Base-by-base conservation (phyloP, 2,888 invertebrate species). In the Hyposoter didymator region DNA sequence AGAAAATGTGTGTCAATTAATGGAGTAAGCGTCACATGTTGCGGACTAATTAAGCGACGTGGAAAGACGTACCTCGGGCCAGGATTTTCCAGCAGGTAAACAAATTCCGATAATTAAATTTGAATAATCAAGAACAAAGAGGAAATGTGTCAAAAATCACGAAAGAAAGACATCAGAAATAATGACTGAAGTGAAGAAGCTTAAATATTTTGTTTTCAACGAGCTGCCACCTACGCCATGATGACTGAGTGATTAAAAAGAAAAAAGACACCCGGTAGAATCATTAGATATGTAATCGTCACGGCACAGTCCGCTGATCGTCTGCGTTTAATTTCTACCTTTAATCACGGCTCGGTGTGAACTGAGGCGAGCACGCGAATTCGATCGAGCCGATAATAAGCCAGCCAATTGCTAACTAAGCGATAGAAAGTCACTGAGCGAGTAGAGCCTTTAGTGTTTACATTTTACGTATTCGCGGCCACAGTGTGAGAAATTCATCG, bases 321-420 rank as follows among this genome's bases (percentile, higher is more conserved):
- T 64, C 52, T 62, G 62, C 75, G 59, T 73, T 59, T 32, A 70
- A 85, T 39, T 55, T 47, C n/a, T 19, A 73, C 78, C 49, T 55
- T 49, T 14, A 22, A 73, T 39, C 52, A n/a, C 73, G 32, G 45
- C 78, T 52, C 74, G 62, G 79, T 62, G 85, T 76, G 82, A 82
- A 75, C 78, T 59, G 75, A 32, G 70, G 78, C 14, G 69, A 85
- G 88, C 89, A 90, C 89, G 91, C 90, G 90, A 90, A 88, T 90
- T 88, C 89, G 89, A 90, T 91, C 90, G 80, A 72, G 14, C 82
- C 89, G 89, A 91, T 91, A 90, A 91, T 90, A 88, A 91, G 87
- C 87, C 84, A 85, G 85, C 74, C 86, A 88, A 82, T 88, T 89
- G 84, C 87, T 80, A 64, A 89, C 87, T 80, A 64, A 89, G 85